A percentile compares a stretch with the other conserved stretches of the same genome.
Evolutionary conservation across 2,113 vertebrate species (phyloP).

Genomic region (Hyperopisus bebe): DNA sequence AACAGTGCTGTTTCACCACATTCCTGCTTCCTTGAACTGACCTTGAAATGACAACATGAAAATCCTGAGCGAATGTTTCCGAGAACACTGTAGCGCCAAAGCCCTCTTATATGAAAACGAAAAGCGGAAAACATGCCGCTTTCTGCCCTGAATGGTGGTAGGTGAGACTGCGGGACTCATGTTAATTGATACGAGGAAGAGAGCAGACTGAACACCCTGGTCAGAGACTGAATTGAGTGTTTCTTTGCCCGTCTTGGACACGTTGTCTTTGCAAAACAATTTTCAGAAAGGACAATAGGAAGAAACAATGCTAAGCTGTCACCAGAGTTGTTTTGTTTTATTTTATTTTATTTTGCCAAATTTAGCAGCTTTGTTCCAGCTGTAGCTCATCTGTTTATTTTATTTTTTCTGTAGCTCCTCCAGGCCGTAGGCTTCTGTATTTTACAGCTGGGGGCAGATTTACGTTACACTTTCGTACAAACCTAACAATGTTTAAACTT

Average conservation of each 20-base stretch:
- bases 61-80: slow-evolving; percentile 76
- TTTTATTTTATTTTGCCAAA: slow-evolving; percentile 21
- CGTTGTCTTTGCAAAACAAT: background rate
- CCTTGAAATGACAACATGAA: slow-evolving; percentile 40
- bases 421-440: slow-evolving; percentile 17
- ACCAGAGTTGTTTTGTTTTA: slow-evolving; percentile 7
- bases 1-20: slow-evolving; percentile 72
- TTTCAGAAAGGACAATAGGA: slow-evolving; percentile 16
- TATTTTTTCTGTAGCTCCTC: slow-evolving; percentile 17
- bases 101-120: slow-evolving; percentile 50
- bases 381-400: slow-evolving; percentile 25
- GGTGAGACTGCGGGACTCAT: slow-evolving; percentile 23
- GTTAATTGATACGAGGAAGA: slow-evolving; percentile 9
- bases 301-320: slow-evolving; percentile 11
- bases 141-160: slow-evolving; percentile 6
- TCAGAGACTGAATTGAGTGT: background rate
- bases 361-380: slow-evolving; percentile 28
- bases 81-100: slow-evolving; percentile 72
- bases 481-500: slow-evolving; percentile 28
- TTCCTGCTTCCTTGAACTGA: slow-evolving; percentile 68
- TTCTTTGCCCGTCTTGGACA: background rate
- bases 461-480: slow-evolving; percentile 22
- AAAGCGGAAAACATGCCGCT: slow-evolving; percentile 21
- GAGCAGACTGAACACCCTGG: background rate
- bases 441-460: slow-evolving; percentile 13